Percentiles rank a stretch among this genome's conserved stretches.
These are phyloP conservation scores for Meteorus cinctellus DNA, from an alignment of 2,888 invertebrate genomes.

Conservation along the genomic window DNA sequence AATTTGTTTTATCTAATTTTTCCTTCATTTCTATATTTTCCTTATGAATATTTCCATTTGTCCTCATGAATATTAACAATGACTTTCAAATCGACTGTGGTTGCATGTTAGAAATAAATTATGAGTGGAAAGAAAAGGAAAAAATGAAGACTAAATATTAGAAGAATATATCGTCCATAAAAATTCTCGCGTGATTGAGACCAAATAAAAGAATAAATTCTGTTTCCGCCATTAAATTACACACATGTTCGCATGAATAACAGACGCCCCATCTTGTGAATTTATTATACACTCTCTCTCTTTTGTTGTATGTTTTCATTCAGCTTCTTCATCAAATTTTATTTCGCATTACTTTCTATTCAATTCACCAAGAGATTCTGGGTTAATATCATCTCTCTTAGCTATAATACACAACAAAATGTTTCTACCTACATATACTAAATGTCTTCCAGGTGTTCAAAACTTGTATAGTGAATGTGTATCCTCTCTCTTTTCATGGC, in stretches of 20 bases:
- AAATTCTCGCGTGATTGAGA: not conserved
- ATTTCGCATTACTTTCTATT: not conserved
- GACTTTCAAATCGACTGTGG: not conserved
- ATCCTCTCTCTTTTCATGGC: constrained; percentile 1
- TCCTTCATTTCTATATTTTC: not conserved
- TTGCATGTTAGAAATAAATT: constrained; percentile 5
- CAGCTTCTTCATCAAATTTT: not conserved
- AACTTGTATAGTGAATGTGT: not conserved
- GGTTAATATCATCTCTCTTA: not conserved
- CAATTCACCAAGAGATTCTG: not conserved
- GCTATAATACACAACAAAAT: not conserved
- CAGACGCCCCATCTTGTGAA: not conserved
- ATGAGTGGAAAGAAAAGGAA: not conserved
- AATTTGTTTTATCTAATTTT: not conserved
- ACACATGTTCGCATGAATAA: not conserved
- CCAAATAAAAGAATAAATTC: not conserved
- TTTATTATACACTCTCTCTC: not conserved
- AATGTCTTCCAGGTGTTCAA: not conserved
- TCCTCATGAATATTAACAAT: not conserved
- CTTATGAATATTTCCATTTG: constrained; percentile 5
- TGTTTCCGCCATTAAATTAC: not conserved
- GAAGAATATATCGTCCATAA: not conserved
- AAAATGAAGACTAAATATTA: not conserved
- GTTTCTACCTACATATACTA: not conserved
- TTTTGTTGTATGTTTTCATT: not conserved